A percentile compares a stretch with the other conserved stretches of the same genome.
These are phyloP conservation scores for Sycon ciliatum DNA, from an alignment of 37 sponge, comb jelly and placozoan species.

Conservation along the genomic window DNA sequence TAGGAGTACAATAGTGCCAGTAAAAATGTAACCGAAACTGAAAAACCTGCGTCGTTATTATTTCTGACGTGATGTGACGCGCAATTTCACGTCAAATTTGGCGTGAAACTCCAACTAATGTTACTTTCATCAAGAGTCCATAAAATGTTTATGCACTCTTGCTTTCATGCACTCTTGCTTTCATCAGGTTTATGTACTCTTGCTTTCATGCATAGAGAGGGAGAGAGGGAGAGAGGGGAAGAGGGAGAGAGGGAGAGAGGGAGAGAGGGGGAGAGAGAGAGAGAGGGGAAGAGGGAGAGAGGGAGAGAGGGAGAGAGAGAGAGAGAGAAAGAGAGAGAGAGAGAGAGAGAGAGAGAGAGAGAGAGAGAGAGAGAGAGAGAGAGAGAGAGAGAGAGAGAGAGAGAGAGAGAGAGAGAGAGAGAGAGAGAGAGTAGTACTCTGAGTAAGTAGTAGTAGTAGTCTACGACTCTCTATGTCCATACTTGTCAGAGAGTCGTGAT, in stretches of 20 bases:
- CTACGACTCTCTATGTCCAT: not conserved
- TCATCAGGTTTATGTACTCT: too few species aligned
- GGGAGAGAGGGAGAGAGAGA: not conserved
- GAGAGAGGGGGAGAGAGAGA: not conserved
- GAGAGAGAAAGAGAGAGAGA: not conserved
- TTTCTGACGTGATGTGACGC: too few species aligned
- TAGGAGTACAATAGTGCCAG: too few species aligned
- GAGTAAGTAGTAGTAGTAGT: not conserved
- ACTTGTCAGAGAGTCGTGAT: too few species aligned
- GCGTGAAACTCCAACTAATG: too few species aligned
- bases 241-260: slow-evolving; percentile 1
- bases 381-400: slow-evolving; percentile 33
- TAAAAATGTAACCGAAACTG: too few species aligned
- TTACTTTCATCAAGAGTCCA: too few species aligned
- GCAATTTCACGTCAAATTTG: too few species aligned
- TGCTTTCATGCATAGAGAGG: too few species aligned
- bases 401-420: slow-evolving; percentile 24
- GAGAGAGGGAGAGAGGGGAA: not conserved
- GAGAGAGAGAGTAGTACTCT: slow-evolving; percentile 2
- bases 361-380: slow-evolving; percentile 37
- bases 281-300: slow-evolving; percentile 9
- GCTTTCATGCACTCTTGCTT: too few species aligned
- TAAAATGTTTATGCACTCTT: too few species aligned
- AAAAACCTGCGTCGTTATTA: too few species aligned
- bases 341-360: slow-evolving; percentile 36